phyloP scores from a whole-genome alignment of 2,888 invertebrate species.

The Choreutis nemorana region DNA sequence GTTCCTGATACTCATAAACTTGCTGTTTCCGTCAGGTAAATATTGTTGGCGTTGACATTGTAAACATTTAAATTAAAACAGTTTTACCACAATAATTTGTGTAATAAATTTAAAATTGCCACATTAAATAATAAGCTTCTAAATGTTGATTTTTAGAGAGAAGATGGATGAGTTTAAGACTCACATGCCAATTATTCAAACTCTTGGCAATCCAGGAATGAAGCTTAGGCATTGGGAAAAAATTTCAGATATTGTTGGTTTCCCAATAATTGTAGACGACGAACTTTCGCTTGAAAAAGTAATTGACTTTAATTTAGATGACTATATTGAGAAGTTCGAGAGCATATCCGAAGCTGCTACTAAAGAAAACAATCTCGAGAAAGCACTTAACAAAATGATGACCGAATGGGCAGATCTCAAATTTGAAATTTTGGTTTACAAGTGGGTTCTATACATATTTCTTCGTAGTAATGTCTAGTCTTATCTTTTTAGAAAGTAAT shows the following conservation, averaged over 20 bases:
- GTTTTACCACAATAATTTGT: not conserved
- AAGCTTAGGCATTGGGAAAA: slow-evolving; percentile 93
- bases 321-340: slow-evolving; percentile 90
- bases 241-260: slow-evolving; percentile 94
- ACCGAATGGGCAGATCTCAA: slow-evolving; percentile 87
- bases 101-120: no score
- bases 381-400: slow-evolving; percentile 87
- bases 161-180: slow-evolving; percentile 88
- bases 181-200: slow-evolving; percentile 91
- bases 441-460: slow-evolving; percentile 34
- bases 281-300: slow-evolving; percentile 84
- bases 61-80: not conserved
- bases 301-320: slow-evolving; percentile 88
- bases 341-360: slow-evolving; percentile 93
- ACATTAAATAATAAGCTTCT: no score
- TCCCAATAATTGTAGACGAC: slow-evolving; percentile 86
- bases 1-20: slow-evolving; percentile 77
- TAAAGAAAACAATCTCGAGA: slow-evolving; percentile 94
- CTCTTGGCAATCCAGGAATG: slow-evolving; percentile 94
- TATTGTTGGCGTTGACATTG: slow-evolving; percentile 1
- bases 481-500: no score
- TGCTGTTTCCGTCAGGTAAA: slow-evolving; percentile 65
- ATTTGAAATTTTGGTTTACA: slow-evolving; percentile 78
- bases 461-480: no score
- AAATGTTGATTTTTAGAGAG: slow-evolving; percentile 35